phyloP scores from a whole-genome alignment of 2,113 vertebrate genomes.

The Apodemus sylvaticus region DNA sequence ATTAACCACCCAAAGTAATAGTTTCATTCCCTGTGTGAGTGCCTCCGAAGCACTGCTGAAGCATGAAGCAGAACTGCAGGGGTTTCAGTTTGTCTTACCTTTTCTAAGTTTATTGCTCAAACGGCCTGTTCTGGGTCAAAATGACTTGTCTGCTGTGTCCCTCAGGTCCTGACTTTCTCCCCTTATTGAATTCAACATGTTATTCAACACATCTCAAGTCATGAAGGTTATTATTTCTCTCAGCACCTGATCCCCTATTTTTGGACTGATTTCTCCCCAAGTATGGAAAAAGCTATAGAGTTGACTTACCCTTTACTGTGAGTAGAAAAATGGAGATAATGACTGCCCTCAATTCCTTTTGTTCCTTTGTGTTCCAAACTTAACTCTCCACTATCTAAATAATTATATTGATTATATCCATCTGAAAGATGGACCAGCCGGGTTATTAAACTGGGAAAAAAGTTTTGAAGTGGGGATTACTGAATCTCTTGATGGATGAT shows the following conservation, averaged over 20 bases:
- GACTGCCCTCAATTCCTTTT: not conserved
- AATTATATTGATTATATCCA: slow-evolving; percentile 2
- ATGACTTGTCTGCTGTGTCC: slow-evolving; percentile 33
- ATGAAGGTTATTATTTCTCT: not conserved
- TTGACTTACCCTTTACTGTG: not conserved
- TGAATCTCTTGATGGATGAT: slow-evolving; percentile 21
- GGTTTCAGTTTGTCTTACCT: slow-evolving; percentile 33
- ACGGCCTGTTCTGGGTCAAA: slow-evolving; percentile 48
- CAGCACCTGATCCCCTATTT: not conserved
- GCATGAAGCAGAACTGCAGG: slow-evolving; percentile 41
- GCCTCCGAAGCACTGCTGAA: not conserved
- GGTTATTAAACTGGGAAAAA: slow-evolving; percentile 5
- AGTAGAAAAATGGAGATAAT: not conserved
- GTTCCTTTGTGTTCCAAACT: not conserved
- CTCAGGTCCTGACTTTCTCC: slow-evolving; percentile 33
- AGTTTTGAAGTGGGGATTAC: slow-evolving; percentile 30
- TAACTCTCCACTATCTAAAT: slow-evolving; percentile 29
- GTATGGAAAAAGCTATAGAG: not conserved
- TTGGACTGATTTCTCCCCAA: not conserved
- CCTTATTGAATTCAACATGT: slow-evolving; percentile 43
- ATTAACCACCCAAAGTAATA: slow-evolving; percentile 14
- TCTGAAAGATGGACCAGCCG: not conserved
- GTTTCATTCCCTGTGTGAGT: slow-evolving; percentile 16
- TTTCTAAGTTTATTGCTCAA: slow-evolving; percentile 54
- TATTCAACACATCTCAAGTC: slow-evolving; percentile 29